These are phyloP conservation scores for Polydrusus cervinus DNA, from an alignment of 2,888 invertebrate genomes.

Conservation along the genomic window DNA sequence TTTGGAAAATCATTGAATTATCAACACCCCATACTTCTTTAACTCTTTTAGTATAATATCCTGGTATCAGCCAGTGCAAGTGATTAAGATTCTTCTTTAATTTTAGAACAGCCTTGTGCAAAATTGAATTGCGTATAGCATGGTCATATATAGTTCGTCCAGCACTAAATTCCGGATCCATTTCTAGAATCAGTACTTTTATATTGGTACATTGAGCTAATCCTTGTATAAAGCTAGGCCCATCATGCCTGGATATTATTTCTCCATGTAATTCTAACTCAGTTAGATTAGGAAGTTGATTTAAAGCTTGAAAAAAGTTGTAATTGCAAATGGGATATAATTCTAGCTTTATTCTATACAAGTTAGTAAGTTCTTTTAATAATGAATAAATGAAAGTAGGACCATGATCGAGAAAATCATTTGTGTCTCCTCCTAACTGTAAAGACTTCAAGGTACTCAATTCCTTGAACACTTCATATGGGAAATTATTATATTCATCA, in stretches of 20 bases:
- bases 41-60: constrained; percentile 15
- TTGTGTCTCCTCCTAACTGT: constrained; percentile 30
- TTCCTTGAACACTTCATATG: constrained; percentile 5
- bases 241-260: constrained; percentile 14
- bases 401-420: background rate
- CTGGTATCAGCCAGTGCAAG: constrained; percentile 14
- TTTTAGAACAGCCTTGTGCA: constrained; percentile 18
- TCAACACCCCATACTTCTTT: constrained; percentile 9
- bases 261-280: constrained; percentile 18
- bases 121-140: constrained; percentile 5
- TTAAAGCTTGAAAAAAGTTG: constrained; percentile 6
- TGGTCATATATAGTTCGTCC: constrained; percentile 7
- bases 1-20: constrained; percentile 10
- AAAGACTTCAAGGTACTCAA: background rate
- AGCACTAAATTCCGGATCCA: constrained; percentile 22
- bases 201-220: constrained; percentile 7
- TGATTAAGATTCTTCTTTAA: constrained; percentile 9
- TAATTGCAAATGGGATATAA: constrained; percentile 18
- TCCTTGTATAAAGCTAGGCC: background rate
- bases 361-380: constrained; percentile 13
- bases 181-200: constrained; percentile 23
- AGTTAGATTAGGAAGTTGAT: constrained; percentile 15
- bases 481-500: constrained; percentile 6
- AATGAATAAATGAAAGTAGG: background rate
- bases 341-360: constrained; percentile 17